A percentile compares a stretch with the other conserved stretches of the same genome.
phyloP scores from a whole-genome alignment of 1,140 invertebrate species.

The Tyrophagus putrescentiae region DNA sequence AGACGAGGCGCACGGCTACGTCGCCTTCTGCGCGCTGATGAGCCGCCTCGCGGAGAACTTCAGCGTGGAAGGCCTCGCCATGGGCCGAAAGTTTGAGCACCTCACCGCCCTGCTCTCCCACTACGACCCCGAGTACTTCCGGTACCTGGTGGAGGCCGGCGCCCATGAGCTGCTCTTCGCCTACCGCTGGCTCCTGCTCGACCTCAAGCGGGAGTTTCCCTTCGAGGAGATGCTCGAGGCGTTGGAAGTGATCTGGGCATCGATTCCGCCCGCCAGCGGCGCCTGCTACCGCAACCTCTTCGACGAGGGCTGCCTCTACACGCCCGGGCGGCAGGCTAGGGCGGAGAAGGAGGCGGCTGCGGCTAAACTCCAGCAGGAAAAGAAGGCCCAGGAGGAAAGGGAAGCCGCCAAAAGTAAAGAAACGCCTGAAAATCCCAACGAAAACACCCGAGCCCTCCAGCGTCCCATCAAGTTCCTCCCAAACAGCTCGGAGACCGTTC shows the following conservation, averaged over 20 bases:
- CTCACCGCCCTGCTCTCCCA: constrained; percentile 70
- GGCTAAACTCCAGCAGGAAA: too few species aligned
- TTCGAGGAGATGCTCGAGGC: constrained; percentile 87
- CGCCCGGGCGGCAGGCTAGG: constrained; percentile 22
- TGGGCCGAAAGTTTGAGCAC: constrained; percentile 89
- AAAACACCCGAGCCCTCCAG: neutral
- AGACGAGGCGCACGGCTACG: constrained; percentile 89
- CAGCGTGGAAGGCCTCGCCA: constrained; percentile 73
- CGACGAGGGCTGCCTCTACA: constrained; percentile 33
- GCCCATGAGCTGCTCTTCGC: constrained; percentile 87
- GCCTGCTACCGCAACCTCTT: constrained; percentile 55
- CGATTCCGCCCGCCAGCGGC: constrained; percentile 52
- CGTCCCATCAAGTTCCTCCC: constrained; percentile 22
- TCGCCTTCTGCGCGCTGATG: constrained; percentile 92
- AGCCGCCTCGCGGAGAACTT: constrained; percentile 72
- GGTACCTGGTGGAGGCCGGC: constrained; percentile 59
- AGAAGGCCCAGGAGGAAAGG: neutral
- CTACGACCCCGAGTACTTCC: constrained; percentile 79
- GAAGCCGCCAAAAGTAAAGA: neutral
- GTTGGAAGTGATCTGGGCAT: constrained; percentile 90
- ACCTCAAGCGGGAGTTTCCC: constrained; percentile 93
- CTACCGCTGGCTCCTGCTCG: constrained; percentile 85
- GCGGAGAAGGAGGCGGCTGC: constrained; percentile 16
- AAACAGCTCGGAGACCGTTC: constrained; percentile 24
- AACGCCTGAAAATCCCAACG: neutral